Base-by-base conservation (phyloP, 2,888 invertebrate species). In the Cabera pusaria region DNA sequence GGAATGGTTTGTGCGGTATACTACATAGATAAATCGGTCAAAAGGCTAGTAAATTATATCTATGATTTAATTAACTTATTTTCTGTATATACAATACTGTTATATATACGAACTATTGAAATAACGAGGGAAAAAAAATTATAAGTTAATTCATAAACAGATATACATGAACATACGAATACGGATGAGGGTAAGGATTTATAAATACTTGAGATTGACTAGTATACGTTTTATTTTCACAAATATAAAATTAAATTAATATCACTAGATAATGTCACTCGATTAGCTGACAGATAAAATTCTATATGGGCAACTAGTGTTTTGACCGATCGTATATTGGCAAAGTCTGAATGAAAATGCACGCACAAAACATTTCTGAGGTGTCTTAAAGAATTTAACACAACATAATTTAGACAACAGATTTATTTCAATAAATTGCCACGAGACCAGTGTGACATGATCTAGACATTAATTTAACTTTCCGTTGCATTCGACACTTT, bases 391-490 rank as follows among this genome's bases (percentile, higher is more conserved):
- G 75, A 85, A 86, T 72, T 80, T 75, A 67, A 84, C 83, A 88
- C 86, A 78, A 61, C 58, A 40, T 72, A 69, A 64, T 82, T 76
- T 75, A 79, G 84, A 87, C 85, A 87, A 88, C 83, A 88, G 86
- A 84, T 88, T 88, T 88, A 88, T 88, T 88, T 86, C 77, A 79
- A 85, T 80, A 86, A 83, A 77, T 81, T 89, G 90, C 89, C 90
- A 90, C 90, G 82, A 82, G 78, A 83, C 75, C 80, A 75, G 68
- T 90, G 89, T 90, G 90, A 90, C 90, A 90, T 85, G 79, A 88
- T 90, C 90, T 90, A 90, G 89, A 89, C 84, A 88, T 89, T 88
- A 89, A 90, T 89, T 90, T 83, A 88, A 85, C 72, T 83, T 83
- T 78, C 72, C 71, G 66, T 75, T 82, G 72, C 84, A 86, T 82